These are phyloP conservation scores for Petrolisthes manimaculis DNA, from an alignment of 2,888 invertebrate species.

Conservation along the genomic window DNA sequence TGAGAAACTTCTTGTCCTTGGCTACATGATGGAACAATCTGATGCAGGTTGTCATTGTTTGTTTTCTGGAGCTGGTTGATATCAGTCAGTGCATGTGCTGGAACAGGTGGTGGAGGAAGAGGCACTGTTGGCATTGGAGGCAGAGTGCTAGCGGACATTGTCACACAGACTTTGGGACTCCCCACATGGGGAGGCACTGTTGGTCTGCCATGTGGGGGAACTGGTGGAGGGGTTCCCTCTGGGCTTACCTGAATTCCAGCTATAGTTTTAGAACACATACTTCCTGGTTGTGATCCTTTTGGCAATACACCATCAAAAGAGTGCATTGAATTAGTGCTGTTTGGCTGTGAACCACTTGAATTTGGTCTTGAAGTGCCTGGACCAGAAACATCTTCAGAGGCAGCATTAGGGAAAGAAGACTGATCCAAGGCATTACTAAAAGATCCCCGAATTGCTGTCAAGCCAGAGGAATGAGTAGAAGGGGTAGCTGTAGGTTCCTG, in stretches of 20 bases:
- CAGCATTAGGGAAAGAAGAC: not conserved
- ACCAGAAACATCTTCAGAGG: not conserved
- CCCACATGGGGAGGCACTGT: slow-evolving; percentile 40
- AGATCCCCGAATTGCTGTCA: not conserved
- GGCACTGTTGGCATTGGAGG: slow-evolving; percentile 53
- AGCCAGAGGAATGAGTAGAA: not conserved
- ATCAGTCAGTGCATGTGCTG: slow-evolving; percentile 24
- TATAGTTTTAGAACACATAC: slow-evolving; percentile 36
- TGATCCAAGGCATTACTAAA: not conserved
- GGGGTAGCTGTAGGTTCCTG: not conserved
- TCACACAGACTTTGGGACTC: slow-evolving; percentile 14
- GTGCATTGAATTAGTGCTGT: not conserved
- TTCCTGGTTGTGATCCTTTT: slow-evolving; percentile 2
- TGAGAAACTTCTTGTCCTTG: too few species aligned
- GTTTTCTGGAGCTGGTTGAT: slow-evolving; percentile 19
- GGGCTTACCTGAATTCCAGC: slow-evolving; percentile 29
- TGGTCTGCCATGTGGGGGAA: slow-evolving; percentile 61
- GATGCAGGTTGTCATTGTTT: too few species aligned
- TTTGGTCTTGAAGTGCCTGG: not conserved
- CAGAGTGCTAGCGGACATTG: slow-evolving; percentile 11
- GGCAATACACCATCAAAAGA: not conserved
- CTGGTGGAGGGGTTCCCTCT: slow-evolving; percentile 43
- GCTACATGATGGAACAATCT: too few species aligned
- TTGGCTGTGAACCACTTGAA: slow-evolving; percentile 4
- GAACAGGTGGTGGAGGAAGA: slow-evolving; percentile 55